Percentiles rank a stretch among this genome's conserved stretches.
phyloP scores from a whole-genome alignment of 2,888 invertebrate genomes.

The Drosophila glabriapex region DNA sequence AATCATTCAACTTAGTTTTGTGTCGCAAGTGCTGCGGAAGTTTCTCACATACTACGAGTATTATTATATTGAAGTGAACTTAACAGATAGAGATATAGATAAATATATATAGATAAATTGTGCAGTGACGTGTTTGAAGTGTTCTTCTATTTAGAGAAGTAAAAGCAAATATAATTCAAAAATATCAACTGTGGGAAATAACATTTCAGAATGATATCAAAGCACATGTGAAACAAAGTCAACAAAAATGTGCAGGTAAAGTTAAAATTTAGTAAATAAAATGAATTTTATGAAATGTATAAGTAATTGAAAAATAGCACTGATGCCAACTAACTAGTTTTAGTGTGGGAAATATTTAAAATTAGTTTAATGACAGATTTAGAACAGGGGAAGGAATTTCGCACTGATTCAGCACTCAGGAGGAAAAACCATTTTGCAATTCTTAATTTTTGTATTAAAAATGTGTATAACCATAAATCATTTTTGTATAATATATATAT shows the following conservation, averaged over 20 bases:
- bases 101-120: not conserved
- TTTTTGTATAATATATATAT: not conserved
- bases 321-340: not conserved
- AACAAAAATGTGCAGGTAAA: conserved; percentile 4
- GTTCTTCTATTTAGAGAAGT: not conserved
- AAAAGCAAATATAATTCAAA: not conserved
- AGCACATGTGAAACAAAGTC: not conserved
- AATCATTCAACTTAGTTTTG: conserved; percentile 62
- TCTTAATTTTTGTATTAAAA: not conserved
- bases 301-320: not conserved
- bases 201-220: not conserved
- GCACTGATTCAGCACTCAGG: not conserved
- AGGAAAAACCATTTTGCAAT: not conserved
- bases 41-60: conserved; percentile 33
- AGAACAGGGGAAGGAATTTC: not conserved
- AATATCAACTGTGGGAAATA: not conserved
- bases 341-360: not conserved
- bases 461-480: not conserved
- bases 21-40: conserved; percentile 51
- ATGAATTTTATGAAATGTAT: too few species aligned
- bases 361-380: not conserved
- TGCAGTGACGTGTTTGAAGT: not conserved
- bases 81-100: conserved; percentile 6
- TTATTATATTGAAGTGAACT: conserved; percentile 9
- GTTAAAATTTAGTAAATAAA: not conserved